Percentiles rank a stretch among this genome's conserved stretches.
These are phyloP conservation scores for Salarias fasciatus DNA, from an alignment of 2,797 vertebrate genomes.

Conservation along the genomic window DNA sequence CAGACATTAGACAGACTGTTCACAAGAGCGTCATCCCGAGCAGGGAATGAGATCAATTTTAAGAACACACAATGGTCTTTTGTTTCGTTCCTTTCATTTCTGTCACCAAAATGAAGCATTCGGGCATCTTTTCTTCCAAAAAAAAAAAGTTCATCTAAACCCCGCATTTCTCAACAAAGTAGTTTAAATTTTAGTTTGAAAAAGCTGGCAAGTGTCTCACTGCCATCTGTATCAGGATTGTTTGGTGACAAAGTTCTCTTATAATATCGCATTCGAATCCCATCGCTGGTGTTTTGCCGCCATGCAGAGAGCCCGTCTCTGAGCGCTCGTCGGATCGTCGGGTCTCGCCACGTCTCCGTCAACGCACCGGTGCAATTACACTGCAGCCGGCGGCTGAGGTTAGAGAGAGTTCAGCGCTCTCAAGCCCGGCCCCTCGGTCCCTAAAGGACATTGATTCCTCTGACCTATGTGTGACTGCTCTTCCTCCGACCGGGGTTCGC, in stretches of 20 bases:
- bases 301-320: no score
- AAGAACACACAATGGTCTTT: constrained; percentile 5
- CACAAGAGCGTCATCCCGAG: constrained; percentile 15
- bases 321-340: not conserved
- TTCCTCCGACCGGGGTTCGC: constrained; percentile 49
- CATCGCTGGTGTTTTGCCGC: no score
- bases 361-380: constrained; percentile 49
- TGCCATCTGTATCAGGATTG: no score
- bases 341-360: constrained; percentile 26
- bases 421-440: constrained; percentile 45
- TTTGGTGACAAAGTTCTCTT: not conserved
- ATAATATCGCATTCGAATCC: constrained; percentile 3
- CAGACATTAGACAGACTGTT: constrained; percentile 13
- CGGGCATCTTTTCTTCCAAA: not conserved
- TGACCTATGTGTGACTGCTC: constrained; percentile 68
- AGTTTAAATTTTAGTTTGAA: constrained; percentile 8
- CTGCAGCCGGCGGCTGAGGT: constrained; percentile 45
- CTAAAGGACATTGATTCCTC: constrained; percentile 70
- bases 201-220: no score
- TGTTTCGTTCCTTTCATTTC: constrained; percentile 11
- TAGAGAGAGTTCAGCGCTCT: constrained; percentile 58
- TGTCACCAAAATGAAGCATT: constrained; percentile 3
- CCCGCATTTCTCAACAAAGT: not conserved
- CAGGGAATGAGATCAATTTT: not conserved
- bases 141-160: no score